phyloP scores from a whole-genome alignment of 2,797 vertebrate species.

The Amblyraja radiata region DNA sequence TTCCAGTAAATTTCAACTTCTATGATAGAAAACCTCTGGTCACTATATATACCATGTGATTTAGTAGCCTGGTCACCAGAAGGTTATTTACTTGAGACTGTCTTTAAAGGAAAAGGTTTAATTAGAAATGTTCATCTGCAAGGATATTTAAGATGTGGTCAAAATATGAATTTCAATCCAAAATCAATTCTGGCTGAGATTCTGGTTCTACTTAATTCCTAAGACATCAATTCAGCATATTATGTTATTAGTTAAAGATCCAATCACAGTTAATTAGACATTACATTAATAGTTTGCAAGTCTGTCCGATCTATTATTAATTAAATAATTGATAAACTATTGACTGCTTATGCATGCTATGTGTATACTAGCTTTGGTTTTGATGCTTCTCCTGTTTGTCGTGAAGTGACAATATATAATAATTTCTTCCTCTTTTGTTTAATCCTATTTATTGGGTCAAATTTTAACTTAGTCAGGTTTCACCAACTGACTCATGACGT shows the following conservation, averaged over 20 bases:
- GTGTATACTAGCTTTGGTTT: too few relatives aligned
- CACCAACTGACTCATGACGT: not conserved
- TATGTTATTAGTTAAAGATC: too few relatives aligned
- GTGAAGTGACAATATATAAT: not conserved
- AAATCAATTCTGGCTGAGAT: not conserved
- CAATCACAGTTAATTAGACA: too few relatives aligned
- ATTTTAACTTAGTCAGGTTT: not conserved
- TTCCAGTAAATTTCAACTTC: not conserved
- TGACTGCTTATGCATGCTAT: too few relatives aligned
- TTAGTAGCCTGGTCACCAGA: not conserved
- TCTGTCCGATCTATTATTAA: too few relatives aligned
- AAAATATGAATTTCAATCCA: not conserved
- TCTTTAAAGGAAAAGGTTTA: not conserved
- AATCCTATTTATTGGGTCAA: not conserved
- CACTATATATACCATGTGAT: not conserved
- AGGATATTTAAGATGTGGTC: not conserved
- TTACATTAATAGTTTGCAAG: too few relatives aligned
- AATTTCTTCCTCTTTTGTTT: not conserved
- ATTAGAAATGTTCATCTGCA: not conserved
- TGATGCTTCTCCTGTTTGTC: too few relatives aligned
- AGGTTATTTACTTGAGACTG: not conserved
- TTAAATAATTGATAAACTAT: too few relatives aligned
- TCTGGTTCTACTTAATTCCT: too few relatives aligned
- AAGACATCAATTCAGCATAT: too few relatives aligned
- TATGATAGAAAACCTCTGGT: not conserved